Percentiles rank a stretch among this genome's conserved stretches.
Evolutionary conservation across 1,140 invertebrate genomes (phyloP).

Genomic region (Lordiphosa stackelbergi): DNA sequence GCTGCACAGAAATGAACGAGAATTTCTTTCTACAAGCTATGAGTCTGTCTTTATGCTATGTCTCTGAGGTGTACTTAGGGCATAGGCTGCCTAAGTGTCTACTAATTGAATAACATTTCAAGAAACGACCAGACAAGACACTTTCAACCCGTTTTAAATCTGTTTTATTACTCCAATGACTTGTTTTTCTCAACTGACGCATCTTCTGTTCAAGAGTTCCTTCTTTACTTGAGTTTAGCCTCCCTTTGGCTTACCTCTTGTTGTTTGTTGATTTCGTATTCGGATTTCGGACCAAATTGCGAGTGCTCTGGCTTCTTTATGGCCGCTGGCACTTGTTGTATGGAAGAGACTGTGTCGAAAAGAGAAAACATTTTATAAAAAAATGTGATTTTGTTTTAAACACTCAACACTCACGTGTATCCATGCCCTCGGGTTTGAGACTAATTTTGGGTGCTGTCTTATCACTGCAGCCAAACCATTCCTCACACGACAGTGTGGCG

Average conservation of each 20-base stretch:
- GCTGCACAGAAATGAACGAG: too few relatives aligned
- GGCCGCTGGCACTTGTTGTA: slow-evolving; percentile 58
- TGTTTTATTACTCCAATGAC: too few relatives aligned
- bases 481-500: slow-evolving; percentile 83
- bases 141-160: too few relatives aligned
- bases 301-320: slow-evolving; percentile 49
- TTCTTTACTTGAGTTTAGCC: too few relatives aligned
- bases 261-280: slow-evolving; percentile 69
- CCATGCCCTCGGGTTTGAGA: slow-evolving; percentile 92
- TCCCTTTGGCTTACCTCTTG: slow-evolving; percentile 52
- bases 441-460: slow-evolving; percentile 82
- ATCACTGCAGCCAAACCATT: slow-evolving; percentile 87
- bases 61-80: too few relatives aligned
- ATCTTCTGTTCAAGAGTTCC: too few relatives aligned
- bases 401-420: slow-evolving; percentile 80
- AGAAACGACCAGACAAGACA: too few relatives aligned
- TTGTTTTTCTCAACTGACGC: too few relatives aligned
- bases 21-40: too few relatives aligned
- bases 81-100: too few relatives aligned
- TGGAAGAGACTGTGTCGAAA: slow-evolving; percentile 58
- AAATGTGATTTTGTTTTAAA: not conserved
- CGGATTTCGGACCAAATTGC: slow-evolving; percentile 52
- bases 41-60: too few relatives aligned
- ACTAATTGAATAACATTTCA: too few relatives aligned
- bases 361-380: slow-evolving; percentile 2